Base-by-base conservation (phyloP, 2,797 vertebrate species). In the Schizopygopsis pylzovi region DNA sequence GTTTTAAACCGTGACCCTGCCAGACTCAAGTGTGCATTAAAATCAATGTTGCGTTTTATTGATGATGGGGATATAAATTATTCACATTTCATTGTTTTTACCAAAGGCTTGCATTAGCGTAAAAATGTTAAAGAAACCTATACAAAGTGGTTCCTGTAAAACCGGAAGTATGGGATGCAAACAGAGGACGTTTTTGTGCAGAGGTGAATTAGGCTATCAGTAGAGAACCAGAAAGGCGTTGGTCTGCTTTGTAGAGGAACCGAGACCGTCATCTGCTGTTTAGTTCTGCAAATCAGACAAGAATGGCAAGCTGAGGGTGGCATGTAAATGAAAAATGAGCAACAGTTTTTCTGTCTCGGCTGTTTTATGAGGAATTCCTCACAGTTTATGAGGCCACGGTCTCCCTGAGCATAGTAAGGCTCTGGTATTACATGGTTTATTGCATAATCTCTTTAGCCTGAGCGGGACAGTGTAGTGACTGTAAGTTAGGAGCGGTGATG, bases 131-230 rank as follows among this genome's bases (percentile, higher is more conserved):
- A 75, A 52, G 16, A 76, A 49, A 43, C 77, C 37, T 25, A 52
- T 33, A 16, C 33, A 47, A 61, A 49, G 41, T 39, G 45, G 1
- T n/a, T 52, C 25, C 18, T 43, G 47, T 37, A 77, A 67, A 73
- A 88, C 77, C 78, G 88, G 88, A 90, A 88, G 85, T 75, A n/a
- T 52, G 18, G 65, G 68, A 79, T 7, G 77, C 59, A 54, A 78
- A 71, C 65, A 56, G 47, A 56, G 47, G 6, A 20, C 9, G 22
- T 79, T 61, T 79, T 79, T 67, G 13, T 79, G 25, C 12, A 15
- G 41, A 41, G 49, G 18, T 72, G 39, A 15, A 15, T 18, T 81
- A 41, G 71, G 49, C 78, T 78, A 76, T 73, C 49, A 70, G 25
- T 81, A 52, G n/a, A 81, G n/a, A 4, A 8, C 25, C n/a, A 70